Conservation (phyloP, 2,888 invertebrate species). For the Plemyria rubiginata region DNA sequence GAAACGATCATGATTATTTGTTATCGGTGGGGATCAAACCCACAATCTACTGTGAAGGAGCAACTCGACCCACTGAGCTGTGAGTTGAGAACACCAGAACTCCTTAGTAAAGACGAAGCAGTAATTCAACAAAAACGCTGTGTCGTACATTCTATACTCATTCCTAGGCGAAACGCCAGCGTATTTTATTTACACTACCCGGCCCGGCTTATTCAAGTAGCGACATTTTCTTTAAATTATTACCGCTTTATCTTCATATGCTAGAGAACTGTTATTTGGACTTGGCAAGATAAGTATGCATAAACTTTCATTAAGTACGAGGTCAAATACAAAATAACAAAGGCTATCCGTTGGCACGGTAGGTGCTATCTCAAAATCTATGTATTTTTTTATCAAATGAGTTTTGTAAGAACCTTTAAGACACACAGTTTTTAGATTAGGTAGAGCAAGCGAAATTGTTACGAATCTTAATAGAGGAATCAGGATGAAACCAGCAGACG, state of each 20-base stretch:
- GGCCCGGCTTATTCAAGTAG: slow-evolving; percentile 42
- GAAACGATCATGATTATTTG: too few species aligned
- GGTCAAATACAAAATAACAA: not conserved
- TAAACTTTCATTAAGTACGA: slow-evolving; percentile 4
- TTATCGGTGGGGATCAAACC: too few species aligned
- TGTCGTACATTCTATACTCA: slow-evolving; percentile 57
- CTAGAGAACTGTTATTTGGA: slow-evolving; percentile 30
- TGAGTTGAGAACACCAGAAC: slow-evolving; percentile 14
- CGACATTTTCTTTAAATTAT: slow-evolving; percentile 37
- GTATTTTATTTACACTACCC: slow-evolving; percentile 43
- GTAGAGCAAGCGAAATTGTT: too few species aligned
- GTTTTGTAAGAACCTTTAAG: too few species aligned
- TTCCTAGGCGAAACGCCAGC: slow-evolving; percentile 48
- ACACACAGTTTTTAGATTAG: too few species aligned
- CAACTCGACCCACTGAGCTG: not conserved
- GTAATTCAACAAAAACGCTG: slow-evolving; percentile 47
- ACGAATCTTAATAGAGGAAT: too few species aligned
- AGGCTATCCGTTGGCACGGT: not conserved
- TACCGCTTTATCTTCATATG: slow-evolving; percentile 30
- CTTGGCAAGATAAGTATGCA: slow-evolving; percentile 32
- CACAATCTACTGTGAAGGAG: too few species aligned
- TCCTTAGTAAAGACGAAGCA: slow-evolving; percentile 29
- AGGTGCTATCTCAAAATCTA: not conserved
- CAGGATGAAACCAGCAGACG: too few species aligned
- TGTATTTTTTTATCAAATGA: not conserved